phyloP scores from a whole-genome alignment of 2,797 vertebrate genomes.

The Scolopax rusticola region DNA sequence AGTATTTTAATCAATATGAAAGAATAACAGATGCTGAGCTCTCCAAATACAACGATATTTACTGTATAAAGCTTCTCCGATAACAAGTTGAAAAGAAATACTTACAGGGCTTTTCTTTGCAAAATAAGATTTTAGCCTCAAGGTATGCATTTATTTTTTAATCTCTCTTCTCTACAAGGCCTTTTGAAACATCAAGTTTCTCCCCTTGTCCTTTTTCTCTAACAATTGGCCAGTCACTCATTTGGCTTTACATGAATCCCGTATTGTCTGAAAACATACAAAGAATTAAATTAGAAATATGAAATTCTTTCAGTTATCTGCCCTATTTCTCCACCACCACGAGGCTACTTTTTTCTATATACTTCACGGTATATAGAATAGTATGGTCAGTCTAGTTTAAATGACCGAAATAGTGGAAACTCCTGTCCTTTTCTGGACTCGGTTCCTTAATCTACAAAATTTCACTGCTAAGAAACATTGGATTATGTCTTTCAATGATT shows the following conservation, averaged over 20 bases:
- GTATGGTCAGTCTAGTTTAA: not conserved
- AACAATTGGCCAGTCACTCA: not conserved
- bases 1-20: constrained; percentile 59
- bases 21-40: constrained; percentile 43
- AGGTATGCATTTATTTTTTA: not conserved
- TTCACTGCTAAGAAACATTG: not conserved
- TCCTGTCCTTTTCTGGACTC: not conserved
- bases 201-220: not conserved
- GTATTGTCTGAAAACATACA: accelerated
- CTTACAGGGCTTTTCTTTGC: not conserved
- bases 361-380: not conserved
- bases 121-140: not conserved
- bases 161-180: not conserved
- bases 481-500: not conserved
- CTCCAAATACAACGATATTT: constrained; percentile 25
- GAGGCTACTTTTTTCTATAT: not conserved
- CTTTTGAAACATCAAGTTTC: not conserved
- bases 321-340: not conserved
- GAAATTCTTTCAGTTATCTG: not conserved
- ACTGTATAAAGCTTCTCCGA: constrained; percentile 5
- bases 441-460: not conserved
- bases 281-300: not conserved
- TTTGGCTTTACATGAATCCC: not conserved
- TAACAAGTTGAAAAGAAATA: not conserved
- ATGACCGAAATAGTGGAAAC: not conserved